phyloP scores from a whole-genome alignment of 2,113 vertebrate species.

The Poecilia latipinna region DNA sequence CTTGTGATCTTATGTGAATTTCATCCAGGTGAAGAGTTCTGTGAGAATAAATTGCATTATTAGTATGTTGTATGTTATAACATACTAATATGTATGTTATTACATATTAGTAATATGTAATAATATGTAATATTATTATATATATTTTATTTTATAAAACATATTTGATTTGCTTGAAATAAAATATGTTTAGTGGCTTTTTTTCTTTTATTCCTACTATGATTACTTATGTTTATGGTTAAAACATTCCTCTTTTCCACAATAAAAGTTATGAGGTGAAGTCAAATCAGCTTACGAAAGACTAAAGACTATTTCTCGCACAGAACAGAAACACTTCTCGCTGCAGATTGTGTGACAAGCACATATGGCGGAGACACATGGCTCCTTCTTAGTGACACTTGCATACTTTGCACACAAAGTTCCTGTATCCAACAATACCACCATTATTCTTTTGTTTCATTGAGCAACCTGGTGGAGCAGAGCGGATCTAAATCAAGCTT shows the following conservation, averaged over 20 bases:
- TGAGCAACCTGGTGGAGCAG: conserved; percentile 39
- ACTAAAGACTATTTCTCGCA: conserved; percentile 35
- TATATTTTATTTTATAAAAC: too few relatives aligned
- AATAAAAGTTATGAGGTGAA: conserved; percentile 37
- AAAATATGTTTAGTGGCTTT: neutral
- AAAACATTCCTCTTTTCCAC: conserved; percentile 12
- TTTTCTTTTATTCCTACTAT: neutral
- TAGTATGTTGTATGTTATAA: neutral
- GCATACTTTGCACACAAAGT: conserved; percentile 49
- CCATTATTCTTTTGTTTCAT: conserved; percentile 71
- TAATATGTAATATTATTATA: too few relatives aligned
- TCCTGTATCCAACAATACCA: conserved; percentile 59
- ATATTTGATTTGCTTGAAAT: neutral
- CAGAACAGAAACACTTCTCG: conserved; percentile 33
- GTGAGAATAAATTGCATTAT: neutral
- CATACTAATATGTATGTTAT: too few relatives aligned
- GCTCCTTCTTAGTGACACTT: conserved; percentile 37
- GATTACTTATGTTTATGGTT: neutral
- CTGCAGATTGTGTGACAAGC: conserved; percentile 51
- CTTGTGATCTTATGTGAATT: neutral
- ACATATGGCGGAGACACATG: conserved; percentile 39
- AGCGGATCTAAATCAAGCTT: conserved; percentile 70
- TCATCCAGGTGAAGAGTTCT: neutral
- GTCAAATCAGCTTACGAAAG: conserved; percentile 27
- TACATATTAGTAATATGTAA: too few relatives aligned